These are phyloP conservation scores for Phenganax subtilis DNA, from an alignment of 92 coral and sea anemone species.

Conservation along the genomic window DNA sequence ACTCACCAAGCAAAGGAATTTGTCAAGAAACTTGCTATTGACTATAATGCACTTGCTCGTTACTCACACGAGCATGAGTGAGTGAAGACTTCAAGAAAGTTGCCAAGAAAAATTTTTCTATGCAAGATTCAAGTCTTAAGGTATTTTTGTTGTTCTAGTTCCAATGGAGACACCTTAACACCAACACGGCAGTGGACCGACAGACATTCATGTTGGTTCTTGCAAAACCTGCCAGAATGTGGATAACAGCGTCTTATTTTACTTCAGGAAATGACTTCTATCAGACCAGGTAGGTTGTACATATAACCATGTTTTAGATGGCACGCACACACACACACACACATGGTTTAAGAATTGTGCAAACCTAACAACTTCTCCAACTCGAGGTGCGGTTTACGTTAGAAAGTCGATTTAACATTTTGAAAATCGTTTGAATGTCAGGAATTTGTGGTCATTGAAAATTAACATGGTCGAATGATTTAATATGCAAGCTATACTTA, in stretches of 20 bases:
- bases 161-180: constrained; percentile 13
- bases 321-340: neutral
- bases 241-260: constrained; percentile 73
- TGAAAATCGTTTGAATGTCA: no score
- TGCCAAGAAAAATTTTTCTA: neutral
- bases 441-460: no score
- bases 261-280: constrained; percentile 68
- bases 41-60: no score
- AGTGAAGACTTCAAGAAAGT: neutral
- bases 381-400: no score
- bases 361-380: no score
- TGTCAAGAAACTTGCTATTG: no score
- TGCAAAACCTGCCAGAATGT: constrained; percentile 60
- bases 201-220: constrained; percentile 74
- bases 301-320: neutral
- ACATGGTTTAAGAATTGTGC: neutral
- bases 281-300: constrained; percentile 61
- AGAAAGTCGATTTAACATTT: no score
- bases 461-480: no score
- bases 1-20: no score
- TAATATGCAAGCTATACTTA: no score
- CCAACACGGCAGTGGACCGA: constrained; percentile 57
- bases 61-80: neutral
- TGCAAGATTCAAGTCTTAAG: neutral
- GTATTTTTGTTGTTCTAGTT: constrained; percentile 8